A percentile compares a stretch with the other conserved stretches of the same genome.
Evolutionary conservation across 2,888 invertebrate genomes (phyloP).

Genomic region (Dichetophora obliterata): DNA sequence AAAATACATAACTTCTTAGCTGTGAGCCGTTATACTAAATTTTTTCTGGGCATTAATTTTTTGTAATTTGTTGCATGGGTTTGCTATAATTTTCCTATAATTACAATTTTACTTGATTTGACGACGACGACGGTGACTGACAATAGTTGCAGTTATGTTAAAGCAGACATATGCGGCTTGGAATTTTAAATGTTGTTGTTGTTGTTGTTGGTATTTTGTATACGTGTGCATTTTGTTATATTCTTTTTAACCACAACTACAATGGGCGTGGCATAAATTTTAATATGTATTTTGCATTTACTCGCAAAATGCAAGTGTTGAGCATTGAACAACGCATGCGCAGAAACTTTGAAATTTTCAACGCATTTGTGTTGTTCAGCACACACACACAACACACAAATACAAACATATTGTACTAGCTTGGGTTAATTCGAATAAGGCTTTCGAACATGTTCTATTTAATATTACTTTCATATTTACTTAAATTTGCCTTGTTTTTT

Average conservation of each 20-base stretch:
- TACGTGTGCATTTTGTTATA: neutral
- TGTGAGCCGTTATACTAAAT: slow-evolving; percentile 17
- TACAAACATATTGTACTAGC: neutral
- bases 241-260: slow-evolving; percentile 13
- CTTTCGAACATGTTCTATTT: slow-evolving; percentile 17
- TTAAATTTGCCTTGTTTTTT: slow-evolving; percentile 7
- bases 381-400: slow-evolving; percentile 1
- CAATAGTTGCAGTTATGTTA: neutral
- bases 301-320: neutral
- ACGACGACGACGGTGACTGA: neutral
- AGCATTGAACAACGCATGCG: too few relatives aligned
- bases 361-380: neutral
- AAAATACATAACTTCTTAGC: neutral
- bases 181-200: neutral
- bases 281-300: neutral
- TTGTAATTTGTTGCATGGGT: slow-evolving; percentile 45
- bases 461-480: neutral
- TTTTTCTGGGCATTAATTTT: slow-evolving; percentile 43
- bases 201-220: neutral
- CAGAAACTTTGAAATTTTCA: neutral
- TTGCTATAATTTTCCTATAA: slow-evolving; percentile 34
- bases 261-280: neutral
- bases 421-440: slow-evolving; percentile 24
- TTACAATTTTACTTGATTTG: slow-evolving; percentile 35
- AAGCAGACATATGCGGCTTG: neutral